Evolutionary conservation across 2,888 invertebrate species (phyloP).

Genomic region (Agonopterix arenella): DNA sequence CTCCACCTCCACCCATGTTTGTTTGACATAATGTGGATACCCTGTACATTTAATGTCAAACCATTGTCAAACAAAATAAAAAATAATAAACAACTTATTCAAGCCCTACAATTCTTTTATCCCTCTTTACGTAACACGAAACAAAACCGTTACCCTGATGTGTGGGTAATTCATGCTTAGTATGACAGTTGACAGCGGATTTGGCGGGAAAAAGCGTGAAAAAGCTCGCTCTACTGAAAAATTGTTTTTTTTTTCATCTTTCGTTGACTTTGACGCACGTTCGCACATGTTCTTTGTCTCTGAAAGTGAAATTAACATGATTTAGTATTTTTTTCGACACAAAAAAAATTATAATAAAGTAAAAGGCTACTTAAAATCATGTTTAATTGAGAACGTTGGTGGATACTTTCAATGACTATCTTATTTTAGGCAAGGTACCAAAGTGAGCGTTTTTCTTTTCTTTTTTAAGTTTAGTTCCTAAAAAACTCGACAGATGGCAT

Average conservation of each 20-base stretch:
- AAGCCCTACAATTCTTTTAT: too few species aligned
- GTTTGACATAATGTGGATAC: too few species aligned
- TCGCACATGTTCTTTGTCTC: neutral
- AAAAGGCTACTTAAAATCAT: neutral
- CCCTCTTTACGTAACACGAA: neutral
- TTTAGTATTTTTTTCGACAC: neutral
- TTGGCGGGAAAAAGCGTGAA: constrained; percentile 24
- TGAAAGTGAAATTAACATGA: neutral
- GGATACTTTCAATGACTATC: too few species aligned
- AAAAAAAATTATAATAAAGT: neutral
- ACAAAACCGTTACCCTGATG: neutral
- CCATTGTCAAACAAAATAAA: too few species aligned
- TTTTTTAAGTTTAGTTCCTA: too few species aligned
- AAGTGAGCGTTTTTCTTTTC: too few species aligned
- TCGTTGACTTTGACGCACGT: constrained; percentile 14
- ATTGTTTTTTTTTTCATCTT: constrained; percentile 25
- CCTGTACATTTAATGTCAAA: too few species aligned
- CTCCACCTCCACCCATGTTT: too few species aligned
- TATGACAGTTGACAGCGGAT: constrained; percentile 31
- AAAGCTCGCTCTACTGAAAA: constrained; percentile 24
- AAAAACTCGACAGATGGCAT: too few species aligned
- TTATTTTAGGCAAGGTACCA: too few species aligned
- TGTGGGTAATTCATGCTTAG: constrained; percentile 7
- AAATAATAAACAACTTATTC: too few species aligned
- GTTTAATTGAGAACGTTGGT: too few species aligned